Percentiles rank a stretch among this genome's conserved stretches.
These are phyloP conservation scores for Pampusana beccarii DNA, from an alignment of 2,113 vertebrate genomes.

Conservation along the genomic window DNA sequence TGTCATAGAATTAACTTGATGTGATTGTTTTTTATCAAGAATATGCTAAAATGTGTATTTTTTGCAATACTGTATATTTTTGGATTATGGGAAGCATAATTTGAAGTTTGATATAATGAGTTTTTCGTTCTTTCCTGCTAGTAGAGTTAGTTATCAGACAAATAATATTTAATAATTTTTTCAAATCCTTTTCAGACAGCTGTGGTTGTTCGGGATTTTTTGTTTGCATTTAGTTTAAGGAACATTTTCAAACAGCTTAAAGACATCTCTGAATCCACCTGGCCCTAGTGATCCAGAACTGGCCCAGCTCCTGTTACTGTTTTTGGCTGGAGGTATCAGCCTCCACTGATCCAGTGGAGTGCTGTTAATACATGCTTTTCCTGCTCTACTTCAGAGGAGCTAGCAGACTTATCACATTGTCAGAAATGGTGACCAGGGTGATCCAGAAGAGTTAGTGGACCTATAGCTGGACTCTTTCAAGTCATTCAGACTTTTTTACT, in stretches of 20 bases:
- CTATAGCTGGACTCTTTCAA: not conserved
- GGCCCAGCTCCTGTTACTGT: not conserved
- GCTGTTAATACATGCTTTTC: not conserved
- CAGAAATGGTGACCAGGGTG: not conserved
- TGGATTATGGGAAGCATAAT: not conserved
- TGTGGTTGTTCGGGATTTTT: not conserved
- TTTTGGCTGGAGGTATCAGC: not conserved
- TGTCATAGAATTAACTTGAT: not conserved
- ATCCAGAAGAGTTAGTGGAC: not conserved
- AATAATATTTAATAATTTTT: not conserved
- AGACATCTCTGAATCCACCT: not conserved
- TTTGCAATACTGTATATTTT: not conserved
- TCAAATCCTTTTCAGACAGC: not conserved
- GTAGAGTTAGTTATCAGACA: not conserved
- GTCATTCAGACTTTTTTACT: not conserved
- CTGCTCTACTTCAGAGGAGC: not conserved
- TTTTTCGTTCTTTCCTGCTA: not conserved
- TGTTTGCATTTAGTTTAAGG: not conserved
- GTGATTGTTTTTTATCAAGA: not conserved
- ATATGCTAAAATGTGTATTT: not conserved
- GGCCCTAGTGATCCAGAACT: not conserved
- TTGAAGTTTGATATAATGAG: not conserved
- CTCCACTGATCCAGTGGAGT: not conserved
- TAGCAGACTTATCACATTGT: not conserved
- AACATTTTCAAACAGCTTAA: not conserved